Conservation (phyloP, 1,140 invertebrate genomes). For the Trichonephila clavipes region DNA sequence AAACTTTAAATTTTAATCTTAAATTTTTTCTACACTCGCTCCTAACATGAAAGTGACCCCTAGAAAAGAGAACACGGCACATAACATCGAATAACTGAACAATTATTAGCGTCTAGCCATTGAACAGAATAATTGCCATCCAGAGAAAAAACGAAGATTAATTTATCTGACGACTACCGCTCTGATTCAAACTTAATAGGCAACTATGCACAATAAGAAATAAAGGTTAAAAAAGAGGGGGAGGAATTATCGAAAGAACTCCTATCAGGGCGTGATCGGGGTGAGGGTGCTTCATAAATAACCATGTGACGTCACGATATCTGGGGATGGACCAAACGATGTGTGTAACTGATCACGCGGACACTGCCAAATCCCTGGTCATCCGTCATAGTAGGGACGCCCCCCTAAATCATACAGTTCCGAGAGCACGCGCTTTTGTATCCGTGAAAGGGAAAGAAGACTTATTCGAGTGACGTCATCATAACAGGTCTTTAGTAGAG, state of each 20-base stretch:
- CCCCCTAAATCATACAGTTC: constrained; percentile 31
- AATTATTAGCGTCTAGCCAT: background rate
- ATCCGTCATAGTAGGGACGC: constrained; percentile 49
- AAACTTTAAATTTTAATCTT: too few species aligned
- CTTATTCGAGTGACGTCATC: background rate
- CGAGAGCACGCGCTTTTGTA: background rate
- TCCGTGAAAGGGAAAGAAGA: background rate
- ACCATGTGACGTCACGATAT: constrained; percentile 60
- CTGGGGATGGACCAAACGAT: constrained; percentile 12
- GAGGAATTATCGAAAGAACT: background rate
- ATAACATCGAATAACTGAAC: background rate
- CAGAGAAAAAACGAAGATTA: background rate
- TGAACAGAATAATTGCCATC: background rate
- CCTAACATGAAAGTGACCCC: too few species aligned
- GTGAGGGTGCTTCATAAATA: constrained; percentile 32
- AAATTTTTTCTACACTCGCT: too few species aligned
- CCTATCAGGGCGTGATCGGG: background rate
- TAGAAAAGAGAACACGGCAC: too few species aligned
- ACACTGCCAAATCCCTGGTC: constrained; percentile 29
- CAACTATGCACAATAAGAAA: background rate
- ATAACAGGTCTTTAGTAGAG: constrained; percentile 25
- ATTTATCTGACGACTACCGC: background rate
- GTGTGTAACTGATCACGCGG: constrained; percentile 64
- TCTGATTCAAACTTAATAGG: background rate
- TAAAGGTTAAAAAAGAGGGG: background rate